Evolutionary conservation across 1,140 invertebrate species (phyloP), one percentile per base, ranked within the genome.

Genomic region (Drosophila nebulosa): DNA sequence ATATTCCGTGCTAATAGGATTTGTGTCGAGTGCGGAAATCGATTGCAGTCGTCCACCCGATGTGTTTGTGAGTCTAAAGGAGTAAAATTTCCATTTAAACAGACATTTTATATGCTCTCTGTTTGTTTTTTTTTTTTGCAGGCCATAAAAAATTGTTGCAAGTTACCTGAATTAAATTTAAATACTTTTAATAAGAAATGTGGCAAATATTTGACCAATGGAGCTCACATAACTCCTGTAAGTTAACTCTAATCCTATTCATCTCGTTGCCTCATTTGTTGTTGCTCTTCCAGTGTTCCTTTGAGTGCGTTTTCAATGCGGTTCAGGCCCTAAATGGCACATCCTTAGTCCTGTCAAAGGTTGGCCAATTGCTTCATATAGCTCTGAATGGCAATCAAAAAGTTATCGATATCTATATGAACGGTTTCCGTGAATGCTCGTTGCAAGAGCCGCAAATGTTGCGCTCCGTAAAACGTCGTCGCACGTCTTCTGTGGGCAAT

Each of bases 101-200:
- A n/a, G n/a, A n/a, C n/a, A n/a, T n/a, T n/a, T n/a, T n/a, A n/a
- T n/a, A n/a, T n/a, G n/a, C n/a, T n/a, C 3, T 18, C 4, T 35
- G 6, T 6, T 30, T 0, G 12, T 24, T 14, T 46, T 18, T 32
- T 4, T 16, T 1, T 24, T 24, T 2, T 35, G 0, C 18, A 85
- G 73, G 21, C 50, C 2, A 30, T 67, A 0, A 30, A 1, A 7
- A 55, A 39, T 1, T 86, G 81, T n/a, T 86, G 81, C 6, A 5
- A 39, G 0, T 46, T 35, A 9, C 81, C 81, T 0, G 60, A 32
- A 0, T 10, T 86, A 0, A 55, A 57, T 12, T 72, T 86, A 14
- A 60, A 72, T 9, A 24, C 55, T 0, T 86, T 69, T 10, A 52
- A 10, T 3, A 35, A 46, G 1, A 32, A 39, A 2, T 86, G 81